Evolutionary conservation across 2,797 vertebrate genomes (phyloP).

Genomic region (Bovichtus diacanthus): DNA sequence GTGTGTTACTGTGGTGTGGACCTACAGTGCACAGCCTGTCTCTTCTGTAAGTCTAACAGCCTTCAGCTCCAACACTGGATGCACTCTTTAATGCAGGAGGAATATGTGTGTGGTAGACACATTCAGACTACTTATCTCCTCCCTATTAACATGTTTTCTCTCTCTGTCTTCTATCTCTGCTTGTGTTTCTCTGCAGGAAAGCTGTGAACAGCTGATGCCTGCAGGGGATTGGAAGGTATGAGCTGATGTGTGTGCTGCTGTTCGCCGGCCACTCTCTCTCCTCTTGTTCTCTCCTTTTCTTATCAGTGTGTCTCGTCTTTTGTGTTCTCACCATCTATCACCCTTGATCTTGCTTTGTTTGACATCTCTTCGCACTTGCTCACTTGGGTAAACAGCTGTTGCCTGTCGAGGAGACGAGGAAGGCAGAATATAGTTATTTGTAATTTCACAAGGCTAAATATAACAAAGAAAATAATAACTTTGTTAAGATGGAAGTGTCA

Average conservation of each 20-base stretch:
- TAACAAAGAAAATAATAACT: not conserved
- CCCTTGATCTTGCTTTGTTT: not conserved
- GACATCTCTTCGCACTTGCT: not conserved
- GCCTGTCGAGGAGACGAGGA: too few species aligned
- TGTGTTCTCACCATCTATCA: not conserved
- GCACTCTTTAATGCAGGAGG: not conserved
- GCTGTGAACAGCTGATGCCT: conserved; percentile 80
- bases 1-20: conserved; percentile 52
- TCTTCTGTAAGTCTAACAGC: conserved; percentile 19
- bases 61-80: conserved; percentile 34
- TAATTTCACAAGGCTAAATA: conserved; percentile 14
- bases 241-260: conserved; percentile 7
- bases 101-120: not conserved
- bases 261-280: not conserved
- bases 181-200: conserved; percentile 71
- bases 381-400: conserved; percentile 4
- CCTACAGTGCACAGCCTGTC: conserved; percentile 37
- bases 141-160: conserved; percentile 12
- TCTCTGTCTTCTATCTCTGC: conserved; percentile 33
- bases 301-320: not conserved
- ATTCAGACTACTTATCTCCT: not conserved
- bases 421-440: too few species aligned
- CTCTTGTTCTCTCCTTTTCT: conserved; percentile 1
- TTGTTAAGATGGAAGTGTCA: not conserved
- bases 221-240: conserved; percentile 81